A percentile compares a stretch with the other conserved stretches of the same genome.
These are phyloP conservation scores for Xestia sexstrigata DNA, from an alignment of 2,888 invertebrate genomes.

Conservation along the genomic window DNA sequence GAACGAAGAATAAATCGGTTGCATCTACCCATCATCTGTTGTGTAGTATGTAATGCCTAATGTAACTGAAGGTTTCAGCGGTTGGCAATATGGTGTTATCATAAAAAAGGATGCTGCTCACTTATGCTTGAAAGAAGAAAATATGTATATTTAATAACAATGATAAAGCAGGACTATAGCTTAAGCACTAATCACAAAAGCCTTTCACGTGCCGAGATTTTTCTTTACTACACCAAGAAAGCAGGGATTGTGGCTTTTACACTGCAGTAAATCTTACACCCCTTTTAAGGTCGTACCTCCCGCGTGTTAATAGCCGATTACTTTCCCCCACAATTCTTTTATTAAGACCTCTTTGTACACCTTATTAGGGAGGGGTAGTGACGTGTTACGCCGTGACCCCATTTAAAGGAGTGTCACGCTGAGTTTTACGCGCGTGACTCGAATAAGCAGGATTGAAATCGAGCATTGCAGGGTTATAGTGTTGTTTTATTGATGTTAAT, in stretches of 20 bases:
- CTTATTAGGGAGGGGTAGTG: slow-evolving; percentile 45
- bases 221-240: neutral
- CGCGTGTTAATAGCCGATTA: slow-evolving; percentile 35
- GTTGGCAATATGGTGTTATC: neutral
- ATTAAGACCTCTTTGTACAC: slow-evolving; percentile 55
- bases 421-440: slow-evolving; percentile 60
- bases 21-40: too few relatives aligned
- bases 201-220: neutral
- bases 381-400: slow-evolving; percentile 56
- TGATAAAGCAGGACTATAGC: neutral
- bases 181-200: neutral
- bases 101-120: too few relatives aligned
- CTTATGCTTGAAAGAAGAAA: neutral
- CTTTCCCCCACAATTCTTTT: slow-evolving; percentile 34
- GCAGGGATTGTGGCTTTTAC: neutral
- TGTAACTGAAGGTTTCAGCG: neutral
- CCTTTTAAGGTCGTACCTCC: slow-evolving; percentile 5
- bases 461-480: slow-evolving; percentile 40
- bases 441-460: slow-evolving; percentile 48
- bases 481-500: slow-evolving; percentile 31
- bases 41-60: neutral
- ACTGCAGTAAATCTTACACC: slow-evolving; percentile 33
- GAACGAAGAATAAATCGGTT: too few relatives aligned
- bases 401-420: slow-evolving; percentile 55
- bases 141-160: neutral